Base-by-base conservation (phyloP, 2,888 invertebrate genomes). In the Spilarctia lutea region DNA sequence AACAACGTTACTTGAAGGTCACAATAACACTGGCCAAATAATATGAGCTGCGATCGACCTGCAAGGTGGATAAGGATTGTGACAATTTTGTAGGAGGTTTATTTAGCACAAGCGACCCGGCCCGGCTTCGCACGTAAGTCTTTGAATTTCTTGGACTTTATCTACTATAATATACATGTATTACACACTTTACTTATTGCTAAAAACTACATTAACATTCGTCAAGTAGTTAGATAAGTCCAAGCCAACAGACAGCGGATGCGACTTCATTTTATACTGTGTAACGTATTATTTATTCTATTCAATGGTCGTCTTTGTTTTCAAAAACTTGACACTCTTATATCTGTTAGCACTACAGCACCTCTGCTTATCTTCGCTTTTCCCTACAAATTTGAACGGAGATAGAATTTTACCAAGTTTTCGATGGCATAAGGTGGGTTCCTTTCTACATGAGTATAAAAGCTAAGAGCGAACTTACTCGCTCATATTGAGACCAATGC, bases 21-120 rank as follows among this genome's bases (percentile, higher is more conserved):
- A 56, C 18, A 56, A 56, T 56, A 69, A n/a, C 56, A 35, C 69
- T 69, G 10, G n/a, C 56, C 16, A 27, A 70, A 70, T 56, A 39
- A 39, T 35, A 35, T 56, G 39, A 27, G 18, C n/a, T 39, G 10
- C 39, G 68, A 30, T 68, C 7, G 11, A 48, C n/a, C 35, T n/a
- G 39, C 35, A n/a, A 13, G 11, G 13, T 27, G 27, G 27, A 60
- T 27, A 4, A 60, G 27, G 8, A 6, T 18, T 2, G 30, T 63
- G 30, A 63, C 18, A 63, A 63, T 30, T 63, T 30, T 30, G 18
- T 63, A 13, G 6, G 27, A 60, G 6, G 27, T 60, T 27, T 60
- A 27, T 60, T n/a, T 56, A 11, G 3, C 27, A 60, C 4, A 2
- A 60, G 60, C 39, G 39, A 8, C 39, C 8, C 39, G 39, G 39